Base-by-base conservation (phyloP, 2,888 invertebrate species). In the Bombylius major region DNA sequence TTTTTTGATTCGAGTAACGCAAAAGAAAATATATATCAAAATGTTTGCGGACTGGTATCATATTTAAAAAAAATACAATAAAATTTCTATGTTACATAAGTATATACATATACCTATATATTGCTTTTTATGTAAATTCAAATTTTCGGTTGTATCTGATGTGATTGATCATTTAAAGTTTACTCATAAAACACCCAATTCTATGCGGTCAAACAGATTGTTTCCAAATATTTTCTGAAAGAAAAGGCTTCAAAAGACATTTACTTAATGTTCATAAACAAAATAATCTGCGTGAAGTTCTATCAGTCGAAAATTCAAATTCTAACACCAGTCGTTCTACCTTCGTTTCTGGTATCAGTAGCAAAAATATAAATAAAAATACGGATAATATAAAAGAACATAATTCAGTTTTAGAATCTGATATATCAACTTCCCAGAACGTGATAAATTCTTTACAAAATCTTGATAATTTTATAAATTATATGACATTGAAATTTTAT, bases 221-320 rank as follows among this genome's bases (percentile, higher is more conserved):
- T n/a, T 51, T 44, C 13, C 51, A 44, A 42, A 44, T 23, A 5
- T 51, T 51, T 44, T 42, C 51, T 12, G 44, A 51, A 32, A 42
- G 51, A 32, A 53, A 53, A 36, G 36, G 47, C 3, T 53, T 53
- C 36, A 53, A 53, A 47, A 53, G 46, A 34, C 53, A 53, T 39
- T 53, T 53, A 36, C 1, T 8, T 31, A n/a, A n/a, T 14, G n/a
- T 32, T 31, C 53, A 53, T 36, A 53, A 47, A 31, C 31, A 47
- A 11, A 31, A 47, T 11, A 8, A 34, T n/a, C n/a, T n/a, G n/a
- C n/a, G n/a, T n/a, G n/a, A n/a, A n/a, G n/a, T n/a, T n/a, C n/a
- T n/a, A n/a, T n/a, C n/a, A n/a, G n/a, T n/a, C n/a, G n/a, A n/a
- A n/a, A n/a, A n/a, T n/a, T n/a, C n/a, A n/a, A n/a, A n/a, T n/a